Conservation (phyloP, 2,888 invertebrate species). For the Leptopilina myrica region DNA sequence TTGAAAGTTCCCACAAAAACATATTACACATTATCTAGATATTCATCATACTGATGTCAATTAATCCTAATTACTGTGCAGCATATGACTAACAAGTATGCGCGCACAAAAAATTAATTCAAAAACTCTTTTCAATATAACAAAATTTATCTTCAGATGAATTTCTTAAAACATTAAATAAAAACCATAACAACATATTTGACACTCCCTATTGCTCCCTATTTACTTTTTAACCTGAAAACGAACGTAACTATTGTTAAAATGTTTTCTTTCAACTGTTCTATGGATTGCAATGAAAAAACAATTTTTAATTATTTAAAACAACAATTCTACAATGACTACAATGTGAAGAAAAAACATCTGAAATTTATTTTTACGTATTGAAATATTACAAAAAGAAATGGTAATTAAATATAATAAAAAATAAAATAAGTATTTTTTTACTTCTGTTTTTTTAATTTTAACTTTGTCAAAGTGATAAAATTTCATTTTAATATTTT, state of each 20-base stretch:
- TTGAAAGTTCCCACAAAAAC: neutral
- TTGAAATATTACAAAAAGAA: too few relatives aligned
- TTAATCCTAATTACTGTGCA: neutral
- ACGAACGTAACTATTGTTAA: neutral
- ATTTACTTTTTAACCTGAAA: neutral
- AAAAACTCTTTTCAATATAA: neutral
- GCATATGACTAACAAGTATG: neutral
- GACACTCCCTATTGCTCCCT: constrained; percentile 28
- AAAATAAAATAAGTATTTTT: too few relatives aligned
- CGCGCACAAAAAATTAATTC: neutral
- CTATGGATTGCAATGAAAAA: neutral
- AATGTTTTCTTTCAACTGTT: neutral
- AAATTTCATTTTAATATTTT: too few relatives aligned
- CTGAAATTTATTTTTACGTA: neutral
- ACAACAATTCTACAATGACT: neutral
- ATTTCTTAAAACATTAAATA: neutral
- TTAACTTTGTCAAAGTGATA: too few relatives aligned
- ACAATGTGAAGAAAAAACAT: neutral
- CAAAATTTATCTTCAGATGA: neutral
- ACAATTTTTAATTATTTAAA: too few relatives aligned
- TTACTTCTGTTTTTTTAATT: too few relatives aligned
- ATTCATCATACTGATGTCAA: neutral
- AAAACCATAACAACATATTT: too few relatives aligned
- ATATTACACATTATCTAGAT: too few relatives aligned
- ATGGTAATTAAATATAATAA: too few relatives aligned